Evolutionary conservation across 2,797 vertebrate genomes (phyloP).

Genomic region (Garrulus glandarius): DNA sequence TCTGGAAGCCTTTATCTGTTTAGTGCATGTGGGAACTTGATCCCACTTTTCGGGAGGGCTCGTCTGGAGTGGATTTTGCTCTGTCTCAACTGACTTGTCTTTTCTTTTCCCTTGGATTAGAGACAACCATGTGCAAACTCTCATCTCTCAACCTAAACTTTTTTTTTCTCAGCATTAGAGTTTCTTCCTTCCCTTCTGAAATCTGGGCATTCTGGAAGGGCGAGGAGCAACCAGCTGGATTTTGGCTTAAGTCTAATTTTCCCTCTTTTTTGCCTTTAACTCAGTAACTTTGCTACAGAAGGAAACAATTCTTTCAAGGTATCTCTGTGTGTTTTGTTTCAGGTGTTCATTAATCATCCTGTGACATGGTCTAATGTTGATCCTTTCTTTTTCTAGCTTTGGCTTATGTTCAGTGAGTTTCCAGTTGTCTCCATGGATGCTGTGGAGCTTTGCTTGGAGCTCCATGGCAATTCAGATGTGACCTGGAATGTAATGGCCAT

Average conservation of each 20-base stretch:
- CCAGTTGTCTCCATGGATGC: conserved; percentile 30
- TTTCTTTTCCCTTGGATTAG: not conserved
- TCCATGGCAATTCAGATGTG: conserved; percentile 44
- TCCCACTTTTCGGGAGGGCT: not conserved
- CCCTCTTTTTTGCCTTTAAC: not conserved
- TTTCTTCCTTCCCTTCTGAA: not conserved
- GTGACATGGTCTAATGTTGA: not conserved
- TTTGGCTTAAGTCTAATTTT: not conserved
- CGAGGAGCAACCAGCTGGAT: not conserved
- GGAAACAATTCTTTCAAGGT: not conserved
- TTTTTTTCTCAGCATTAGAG: not conserved
- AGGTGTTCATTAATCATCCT: not conserved
- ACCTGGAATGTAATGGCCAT: conserved; percentile 16
- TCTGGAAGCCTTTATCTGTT: not conserved
- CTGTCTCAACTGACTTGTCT: not conserved
- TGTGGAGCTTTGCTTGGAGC: conserved; percentile 5
- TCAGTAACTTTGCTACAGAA: not conserved
- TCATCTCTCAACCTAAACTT: not conserved
- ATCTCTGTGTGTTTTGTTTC: not conserved
- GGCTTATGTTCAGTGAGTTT: not conserved
- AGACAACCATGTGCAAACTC: not conserved
- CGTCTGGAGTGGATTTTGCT: not conserved
- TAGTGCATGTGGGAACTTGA: not conserved
- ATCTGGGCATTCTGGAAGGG: not conserved
- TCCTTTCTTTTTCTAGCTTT: not conserved